A percentile compares a stretch with the other conserved stretches of the same genome.
These are phyloP conservation scores for Polymixis lichenea DNA, from an alignment of 2,888 invertebrate species.

Conservation along the genomic window DNA sequence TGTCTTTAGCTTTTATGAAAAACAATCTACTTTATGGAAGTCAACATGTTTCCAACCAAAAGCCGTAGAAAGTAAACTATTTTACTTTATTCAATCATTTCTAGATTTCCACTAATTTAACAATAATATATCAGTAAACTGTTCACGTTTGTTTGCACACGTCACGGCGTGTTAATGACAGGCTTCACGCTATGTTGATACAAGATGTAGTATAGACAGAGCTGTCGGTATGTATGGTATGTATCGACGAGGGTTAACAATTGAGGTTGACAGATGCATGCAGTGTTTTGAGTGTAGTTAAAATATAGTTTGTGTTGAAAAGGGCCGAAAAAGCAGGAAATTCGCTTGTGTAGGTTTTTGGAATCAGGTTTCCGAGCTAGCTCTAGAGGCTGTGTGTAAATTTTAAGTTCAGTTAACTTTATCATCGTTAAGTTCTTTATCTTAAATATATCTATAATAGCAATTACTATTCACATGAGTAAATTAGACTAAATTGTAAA, in stretches of 20 bases:
- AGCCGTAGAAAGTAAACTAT: accelerated
- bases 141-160: slow-evolving; percentile 66
- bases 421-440: neutral
- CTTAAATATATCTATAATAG: no score
- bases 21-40: neutral
- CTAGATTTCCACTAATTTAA: slow-evolving; percentile 2
- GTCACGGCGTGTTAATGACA: slow-evolving; percentile 63
- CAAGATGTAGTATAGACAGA: slow-evolving; percentile 19
- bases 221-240: neutral
- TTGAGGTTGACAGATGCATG: slow-evolving; percentile 21
- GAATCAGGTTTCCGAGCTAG: no score
- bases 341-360: neutral
- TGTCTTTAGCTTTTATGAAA: neutral
- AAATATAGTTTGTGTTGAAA: neutral
- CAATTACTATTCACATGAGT: neutral
- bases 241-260: slow-evolving; percentile 23
- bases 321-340: neutral
- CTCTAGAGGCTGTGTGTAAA: neutral
- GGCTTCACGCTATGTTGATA: slow-evolving; percentile 55
- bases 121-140: slow-evolving; percentile 65
- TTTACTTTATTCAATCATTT: neutral
- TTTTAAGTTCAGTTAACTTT: no score
- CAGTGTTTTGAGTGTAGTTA: slow-evolving; percentile 34
- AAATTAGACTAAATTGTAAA: neutral
- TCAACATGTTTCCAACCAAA: neutral